These are phyloP conservation scores for Zaprionus ornatus DNA, from an alignment of 1,140 invertebrate species.

Conservation along the genomic window DNA sequence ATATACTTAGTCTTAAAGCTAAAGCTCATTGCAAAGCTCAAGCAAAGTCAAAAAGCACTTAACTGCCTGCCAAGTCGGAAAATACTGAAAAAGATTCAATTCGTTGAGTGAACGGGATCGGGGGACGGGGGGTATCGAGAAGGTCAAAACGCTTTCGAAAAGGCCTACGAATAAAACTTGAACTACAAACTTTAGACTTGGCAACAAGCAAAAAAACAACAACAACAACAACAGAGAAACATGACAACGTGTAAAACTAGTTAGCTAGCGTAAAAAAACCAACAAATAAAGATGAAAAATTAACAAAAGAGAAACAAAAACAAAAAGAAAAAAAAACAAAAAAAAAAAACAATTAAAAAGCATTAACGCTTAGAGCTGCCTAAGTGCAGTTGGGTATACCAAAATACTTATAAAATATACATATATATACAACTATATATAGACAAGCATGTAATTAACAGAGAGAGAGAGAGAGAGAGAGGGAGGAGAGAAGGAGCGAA, in stretches of 20 bases:
- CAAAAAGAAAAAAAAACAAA: constrained; percentile 8
- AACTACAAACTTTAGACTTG: constrained; percentile 79
- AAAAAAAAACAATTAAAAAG: constrained; percentile 65
- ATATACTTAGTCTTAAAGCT: constrained; percentile 20
- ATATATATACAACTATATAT: constrained; percentile 30
- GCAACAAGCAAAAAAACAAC: constrained; percentile 45
- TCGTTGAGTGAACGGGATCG: background rate
- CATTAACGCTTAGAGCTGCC: constrained; percentile 77
- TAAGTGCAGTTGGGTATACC: constrained; percentile 67
- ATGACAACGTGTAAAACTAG: constrained; percentile 75
- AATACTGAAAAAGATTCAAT: constrained; percentile 1
- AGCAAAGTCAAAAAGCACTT: constrained; percentile 75
- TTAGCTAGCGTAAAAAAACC: constrained; percentile 42
- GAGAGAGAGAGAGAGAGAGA: background rate
- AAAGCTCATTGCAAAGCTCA: constrained; percentile 49
- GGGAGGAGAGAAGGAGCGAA: background rate
- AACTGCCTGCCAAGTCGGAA: constrained; percentile 31
- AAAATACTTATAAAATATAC: constrained; percentile 18
- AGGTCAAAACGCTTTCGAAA: constrained; percentile 72
- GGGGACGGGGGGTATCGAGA: constrained; percentile 7
- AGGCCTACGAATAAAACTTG: constrained; percentile 72
- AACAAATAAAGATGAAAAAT: constrained; percentile 39
- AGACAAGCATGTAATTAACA: constrained; percentile 15
- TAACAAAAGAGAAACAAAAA: constrained; percentile 38
- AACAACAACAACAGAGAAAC: constrained; percentile 19